Conservation (phyloP, 2,113 vertebrate species). For the Clupea harengus region DNA sequence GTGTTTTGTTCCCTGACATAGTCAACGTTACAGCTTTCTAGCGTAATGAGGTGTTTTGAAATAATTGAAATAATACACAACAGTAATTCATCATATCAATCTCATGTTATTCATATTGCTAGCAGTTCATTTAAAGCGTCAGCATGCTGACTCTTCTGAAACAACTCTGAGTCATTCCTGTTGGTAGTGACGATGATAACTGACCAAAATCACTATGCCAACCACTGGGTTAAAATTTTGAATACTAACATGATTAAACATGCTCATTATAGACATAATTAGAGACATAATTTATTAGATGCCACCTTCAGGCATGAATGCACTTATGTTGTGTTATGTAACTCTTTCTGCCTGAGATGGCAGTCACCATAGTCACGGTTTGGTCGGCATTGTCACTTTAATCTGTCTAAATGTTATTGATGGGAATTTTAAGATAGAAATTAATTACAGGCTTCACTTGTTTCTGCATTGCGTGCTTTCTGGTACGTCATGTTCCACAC, state of each 20-base stretch:
- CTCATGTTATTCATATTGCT: too few species aligned
- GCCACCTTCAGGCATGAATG: conserved; percentile 10
- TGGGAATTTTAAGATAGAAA: conserved; percentile 76
- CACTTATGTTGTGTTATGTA: conserved; percentile 23
- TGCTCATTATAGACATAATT: conserved; percentile 3
- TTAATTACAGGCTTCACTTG: conserved; percentile 81
- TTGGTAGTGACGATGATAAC: background rate
- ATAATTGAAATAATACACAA: too few species aligned
- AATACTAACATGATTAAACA: background rate
- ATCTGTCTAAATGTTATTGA: conserved; percentile 71
- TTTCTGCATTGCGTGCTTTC: conserved; percentile 66
- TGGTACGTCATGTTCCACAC: conserved; percentile 71
- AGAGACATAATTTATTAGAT: background rate
- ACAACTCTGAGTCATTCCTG: background rate
- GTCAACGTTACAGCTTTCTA: background rate
- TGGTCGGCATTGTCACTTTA: conserved; percentile 58
- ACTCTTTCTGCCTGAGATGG: conserved; percentile 51
- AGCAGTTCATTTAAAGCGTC: background rate
- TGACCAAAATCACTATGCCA: background rate
- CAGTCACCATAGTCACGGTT: conserved; percentile 52
- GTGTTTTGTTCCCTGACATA: too few species aligned
- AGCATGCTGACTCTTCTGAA: background rate
- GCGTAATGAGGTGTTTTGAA: background rate
- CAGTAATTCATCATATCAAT: background rate
- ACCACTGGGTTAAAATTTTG: background rate